These are phyloP conservation scores for Steinernema hermaphroditum DNA, from an alignment of 2,888 invertebrate species.

Conservation along the genomic window DNA sequence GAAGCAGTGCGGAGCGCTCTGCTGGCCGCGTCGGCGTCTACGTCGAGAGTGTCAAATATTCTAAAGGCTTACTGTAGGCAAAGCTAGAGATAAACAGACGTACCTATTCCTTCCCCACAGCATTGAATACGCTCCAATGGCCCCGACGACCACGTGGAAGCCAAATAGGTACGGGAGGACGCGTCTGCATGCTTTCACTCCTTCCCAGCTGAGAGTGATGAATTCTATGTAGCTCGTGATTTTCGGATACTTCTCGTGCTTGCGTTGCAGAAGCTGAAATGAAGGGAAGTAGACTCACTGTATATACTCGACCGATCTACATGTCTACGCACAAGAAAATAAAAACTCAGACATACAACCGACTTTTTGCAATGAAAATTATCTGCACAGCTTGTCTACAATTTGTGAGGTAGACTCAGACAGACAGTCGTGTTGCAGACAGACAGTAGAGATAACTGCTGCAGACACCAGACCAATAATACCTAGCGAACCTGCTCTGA, in stretches of 20 bases:
- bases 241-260: slow-evolving; percentile 36
- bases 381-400: no score
- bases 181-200: neutral
- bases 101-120: slow-evolving; percentile 58
- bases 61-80: slow-evolving; percentile 38
- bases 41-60: slow-evolving; percentile 57
- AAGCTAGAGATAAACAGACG: no score
- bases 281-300: neutral
- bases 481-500: no score
- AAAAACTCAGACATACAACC: no score
- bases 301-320: slow-evolving; percentile 27
- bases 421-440: no score
- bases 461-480: no score
- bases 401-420: no score
- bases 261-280: slow-evolving; percentile 36
- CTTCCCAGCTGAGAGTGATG: slow-evolving; percentile 44
- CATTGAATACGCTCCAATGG: slow-evolving; percentile 49
- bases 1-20: neutral
- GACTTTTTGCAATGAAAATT: no score
- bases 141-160: slow-evolving; percentile 43
- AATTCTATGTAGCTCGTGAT: slow-evolving; percentile 47
- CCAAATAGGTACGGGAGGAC: neutral
- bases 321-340: neutral
- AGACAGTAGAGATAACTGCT: no score
- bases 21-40: slow-evolving; percentile 49